Evolutionary conservation across 1,140 invertebrate genomes (phyloP), one percentile per base, ranked within the genome.

Genomic region (Littorina saxatilis): DNA sequence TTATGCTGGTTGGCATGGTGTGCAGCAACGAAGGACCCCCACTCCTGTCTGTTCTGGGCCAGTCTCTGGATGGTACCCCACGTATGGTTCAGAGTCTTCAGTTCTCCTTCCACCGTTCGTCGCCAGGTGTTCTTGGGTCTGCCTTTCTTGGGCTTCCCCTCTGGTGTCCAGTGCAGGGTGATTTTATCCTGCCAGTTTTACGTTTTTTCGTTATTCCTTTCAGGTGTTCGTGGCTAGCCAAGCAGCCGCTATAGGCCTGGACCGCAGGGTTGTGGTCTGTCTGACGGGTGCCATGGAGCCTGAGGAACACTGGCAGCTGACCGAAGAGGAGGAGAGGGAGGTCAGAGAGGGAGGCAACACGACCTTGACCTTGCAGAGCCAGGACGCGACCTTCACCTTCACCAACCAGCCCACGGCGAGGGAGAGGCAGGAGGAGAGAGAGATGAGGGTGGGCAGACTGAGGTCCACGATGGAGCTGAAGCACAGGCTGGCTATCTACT

Each of bases 251-350:
- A 39, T 1, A 5, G 66, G 66, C 13, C 66, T 40, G 66, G 66
- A 68, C 35, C 66, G 66, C 35, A 5, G 17, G 23, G 66, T 68
- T 32, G 66, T 68, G 66, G 66, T 68, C 11, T 68, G 66, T 32
- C 66, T 68, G 29, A 68, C 66, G 0, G 66, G 66, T 2, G 66
- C 66, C 35, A 5, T 47, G 43, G 23, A 3, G 2, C 66, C 66
- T 15, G 35, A 40, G 32, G 66, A 68, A 17, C 66, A 20, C 66
- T 68, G 35, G 1, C 13, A 68, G 35, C 66, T 68, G 11, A 68
- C 66, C 9, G 13, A 29, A 2, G 29, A 68, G 66, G 66, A 20
- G 7, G 1, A 20, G 32, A 7, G 35, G 35, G 35, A 40, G 3
- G 17, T 40, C 37, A 11, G 66, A 68, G 66, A 39, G 35, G 29